Evolutionary conservation across 2,113 vertebrate species (phyloP).

Genomic region (Puffinus mauretanicus): DNA sequence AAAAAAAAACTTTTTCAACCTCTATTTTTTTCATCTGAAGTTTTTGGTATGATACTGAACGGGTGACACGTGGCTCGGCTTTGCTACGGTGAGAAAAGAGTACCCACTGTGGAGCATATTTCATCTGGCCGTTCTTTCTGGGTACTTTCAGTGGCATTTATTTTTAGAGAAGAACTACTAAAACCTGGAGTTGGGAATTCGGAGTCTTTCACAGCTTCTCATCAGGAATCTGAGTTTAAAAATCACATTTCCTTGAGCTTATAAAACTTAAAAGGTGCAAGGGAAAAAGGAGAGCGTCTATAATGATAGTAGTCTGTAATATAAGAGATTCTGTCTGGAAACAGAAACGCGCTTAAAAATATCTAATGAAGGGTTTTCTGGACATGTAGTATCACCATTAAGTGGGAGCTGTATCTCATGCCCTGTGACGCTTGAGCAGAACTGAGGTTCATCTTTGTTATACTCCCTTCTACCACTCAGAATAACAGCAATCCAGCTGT

Average conservation of each 20-base stretch:
- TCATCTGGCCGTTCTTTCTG: neutral
- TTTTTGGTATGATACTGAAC: neutral
- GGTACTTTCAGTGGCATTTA: neutral
- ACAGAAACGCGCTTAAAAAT: neutral
- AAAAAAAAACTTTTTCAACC: neutral
- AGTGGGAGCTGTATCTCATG: neutral
- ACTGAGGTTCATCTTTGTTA: neutral
- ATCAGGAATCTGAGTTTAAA: neutral
- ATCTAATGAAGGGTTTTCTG: neutral
- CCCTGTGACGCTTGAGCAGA: neutral
- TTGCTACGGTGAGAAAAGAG: neutral
- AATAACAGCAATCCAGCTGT: neutral
- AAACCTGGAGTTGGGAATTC: neutral
- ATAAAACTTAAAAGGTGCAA: neutral
- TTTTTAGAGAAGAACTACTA: neutral
- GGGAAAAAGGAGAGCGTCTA: neutral
- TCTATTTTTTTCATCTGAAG: neutral
- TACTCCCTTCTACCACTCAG: fast-evolving
- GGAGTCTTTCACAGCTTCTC: neutral
- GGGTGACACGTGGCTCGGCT: neutral
- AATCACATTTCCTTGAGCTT: neutral
- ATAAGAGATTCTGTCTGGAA: neutral
- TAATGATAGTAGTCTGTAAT: neutral
- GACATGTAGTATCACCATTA: fast-evolving
- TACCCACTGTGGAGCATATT: fast-evolving